Percentiles rank a stretch among this genome's conserved stretches.
Evolutionary conservation across 2,888 invertebrate genomes (phyloP).

Genomic region (Hoplodrina blanda): DNA sequence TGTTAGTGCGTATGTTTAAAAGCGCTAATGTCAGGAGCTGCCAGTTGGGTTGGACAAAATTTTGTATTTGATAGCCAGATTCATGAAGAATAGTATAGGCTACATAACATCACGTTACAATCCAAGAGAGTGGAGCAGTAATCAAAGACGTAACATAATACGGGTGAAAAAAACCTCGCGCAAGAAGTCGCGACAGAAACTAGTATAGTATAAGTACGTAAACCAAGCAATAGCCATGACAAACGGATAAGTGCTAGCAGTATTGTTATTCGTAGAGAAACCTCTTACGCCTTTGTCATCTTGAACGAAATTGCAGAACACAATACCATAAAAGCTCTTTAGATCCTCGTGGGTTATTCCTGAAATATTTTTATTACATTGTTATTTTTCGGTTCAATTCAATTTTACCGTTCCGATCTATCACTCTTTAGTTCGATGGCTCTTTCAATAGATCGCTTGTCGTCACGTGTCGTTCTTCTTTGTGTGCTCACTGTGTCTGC

Average conservation of each 20-base stretch:
- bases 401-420: conserved; percentile 42
- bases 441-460: conserved; percentile 30
- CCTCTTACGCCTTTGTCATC: neutral
- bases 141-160: too few relatives aligned
- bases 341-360: neutral
- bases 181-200: too few relatives aligned
- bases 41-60: too few relatives aligned
- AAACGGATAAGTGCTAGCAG: neutral
- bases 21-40: too few relatives aligned
- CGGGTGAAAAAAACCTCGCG: too few relatives aligned
- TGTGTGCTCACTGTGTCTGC: conserved; percentile 22
- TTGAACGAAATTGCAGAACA: conserved; percentile 9
- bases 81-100: too few relatives aligned
- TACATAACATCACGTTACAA: too few relatives aligned
- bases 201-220: neutral
- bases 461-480: conserved; percentile 24
- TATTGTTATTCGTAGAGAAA: neutral
- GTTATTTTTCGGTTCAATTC: conserved; percentile 34
- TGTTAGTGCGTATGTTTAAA: too few relatives aligned
- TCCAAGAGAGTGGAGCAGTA: too few relatives aligned
- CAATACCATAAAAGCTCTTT: neutral
- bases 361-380: conserved; percentile 12
- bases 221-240: neutral
- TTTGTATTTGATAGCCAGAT: too few relatives aligned
- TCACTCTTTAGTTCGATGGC: conserved; percentile 38